These are phyloP conservation scores for Diadophis punctatus DNA, from an alignment of 2,113 vertebrate genomes.

Conservation along the genomic window DNA sequence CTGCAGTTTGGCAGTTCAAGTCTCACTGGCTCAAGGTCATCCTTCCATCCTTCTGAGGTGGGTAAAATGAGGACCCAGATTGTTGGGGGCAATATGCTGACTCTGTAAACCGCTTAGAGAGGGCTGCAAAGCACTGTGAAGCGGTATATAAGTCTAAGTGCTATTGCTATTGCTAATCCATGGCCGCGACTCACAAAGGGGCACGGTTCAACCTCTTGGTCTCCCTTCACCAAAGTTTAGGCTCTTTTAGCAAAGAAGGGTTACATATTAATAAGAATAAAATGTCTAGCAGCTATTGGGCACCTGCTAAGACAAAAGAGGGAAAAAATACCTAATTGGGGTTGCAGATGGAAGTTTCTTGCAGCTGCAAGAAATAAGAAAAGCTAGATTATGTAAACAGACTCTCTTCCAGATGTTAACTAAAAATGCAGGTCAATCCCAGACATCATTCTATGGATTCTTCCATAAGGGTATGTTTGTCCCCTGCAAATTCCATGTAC, in stretches of 20 bases:
- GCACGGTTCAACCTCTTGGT: background rate
- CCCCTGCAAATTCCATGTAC: background rate
- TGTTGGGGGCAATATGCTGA: too few species aligned
- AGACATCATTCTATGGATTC: background rate
- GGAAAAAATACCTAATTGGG: background rate
- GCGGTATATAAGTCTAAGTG: too few species aligned
- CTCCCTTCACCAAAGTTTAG: background rate
- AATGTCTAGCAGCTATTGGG: background rate
- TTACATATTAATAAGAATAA: background rate
- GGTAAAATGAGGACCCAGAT: too few species aligned
- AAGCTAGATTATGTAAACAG: background rate
- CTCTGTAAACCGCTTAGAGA: too few species aligned
- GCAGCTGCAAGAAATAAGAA: background rate
- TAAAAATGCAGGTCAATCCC: background rate
- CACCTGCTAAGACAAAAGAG: background rate
- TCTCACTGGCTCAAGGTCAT: too few species aligned
- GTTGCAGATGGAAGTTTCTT: background rate
- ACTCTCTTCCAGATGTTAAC: background rate
- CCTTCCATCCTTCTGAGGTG: too few species aligned
- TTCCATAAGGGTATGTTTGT: background rate
- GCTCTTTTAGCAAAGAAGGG: background rate
- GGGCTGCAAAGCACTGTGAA: too few species aligned
- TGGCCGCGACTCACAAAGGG: background rate
- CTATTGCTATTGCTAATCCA: background rate
- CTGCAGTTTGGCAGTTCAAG: too few species aligned